Conservation (phyloP, 2,797 vertebrate species). For the Ptychadena robeensis region DNA sequence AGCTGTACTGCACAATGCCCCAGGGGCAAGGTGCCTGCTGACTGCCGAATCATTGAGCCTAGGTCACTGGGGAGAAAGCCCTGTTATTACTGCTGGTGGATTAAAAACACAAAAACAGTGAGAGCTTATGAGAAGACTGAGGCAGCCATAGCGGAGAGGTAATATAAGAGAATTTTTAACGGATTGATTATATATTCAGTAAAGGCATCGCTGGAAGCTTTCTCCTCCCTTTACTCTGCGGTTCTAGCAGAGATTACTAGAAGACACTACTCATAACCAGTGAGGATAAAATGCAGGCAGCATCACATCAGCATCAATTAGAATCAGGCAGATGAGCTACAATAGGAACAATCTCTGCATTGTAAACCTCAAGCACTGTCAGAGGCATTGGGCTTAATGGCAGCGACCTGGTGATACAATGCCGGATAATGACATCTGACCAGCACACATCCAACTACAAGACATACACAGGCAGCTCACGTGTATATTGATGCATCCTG, state of each 20-base stretch:
- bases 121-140: not conserved
- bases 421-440: not conserved
- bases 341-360: not conserved
- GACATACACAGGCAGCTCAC: not conserved
- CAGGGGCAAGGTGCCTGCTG: slow-evolving; percentile 37
- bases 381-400: not conserved
- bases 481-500: not conserved
- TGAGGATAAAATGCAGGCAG: slow-evolving; percentile 35
- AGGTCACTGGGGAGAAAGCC: slow-evolving; percentile 41
- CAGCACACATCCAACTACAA: slow-evolving; percentile 3
- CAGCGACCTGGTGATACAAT: not conserved
- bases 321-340: slow-evolving; percentile 17
- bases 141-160: not conserved
- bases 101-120: slow-evolving; percentile 24
- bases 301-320: slow-evolving; percentile 19
- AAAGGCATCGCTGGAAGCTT: slow-evolving; percentile 7
- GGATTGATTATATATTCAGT: slow-evolving; percentile 17
- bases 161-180: slow-evolving; percentile 4
- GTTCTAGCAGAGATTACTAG: slow-evolving; percentile 39
- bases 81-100: slow-evolving; percentile 27
- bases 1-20: slow-evolving; percentile 23
- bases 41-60: slow-evolving; percentile 44
- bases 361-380: not conserved
- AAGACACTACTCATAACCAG: slow-evolving; percentile 41
- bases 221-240: slow-evolving; percentile 45